Evolutionary conservation across 2,888 invertebrate genomes (phyloP).

Genomic region (Chromoteleia sp.): DNA sequence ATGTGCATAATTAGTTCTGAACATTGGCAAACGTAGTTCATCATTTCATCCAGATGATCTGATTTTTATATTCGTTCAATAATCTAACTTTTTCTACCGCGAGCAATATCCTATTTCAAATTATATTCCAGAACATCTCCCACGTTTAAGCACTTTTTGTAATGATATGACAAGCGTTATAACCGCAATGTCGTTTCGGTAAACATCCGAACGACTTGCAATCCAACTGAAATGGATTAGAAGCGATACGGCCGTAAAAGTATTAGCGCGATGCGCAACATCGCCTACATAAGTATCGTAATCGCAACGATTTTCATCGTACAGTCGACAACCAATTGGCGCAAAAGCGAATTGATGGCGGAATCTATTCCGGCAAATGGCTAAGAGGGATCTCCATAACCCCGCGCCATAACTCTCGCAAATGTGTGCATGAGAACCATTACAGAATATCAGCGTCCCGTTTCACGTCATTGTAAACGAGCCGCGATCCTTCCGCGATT

Average conservation of each 20-base stretch:
- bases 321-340: constrained; percentile 51
- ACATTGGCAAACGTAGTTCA: too few relatives aligned
- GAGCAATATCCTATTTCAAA: constrained; percentile 27
- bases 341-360: constrained; percentile 50
- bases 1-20: too few relatives aligned
- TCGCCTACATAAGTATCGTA: constrained; percentile 43
- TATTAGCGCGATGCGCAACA: constrained; percentile 36
- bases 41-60: too few relatives aligned
- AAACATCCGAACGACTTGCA: constrained; percentile 27
- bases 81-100: neutral
- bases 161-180: constrained; percentile 30
- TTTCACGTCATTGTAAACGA: constrained; percentile 49
- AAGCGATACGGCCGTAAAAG: constrained; percentile 26
- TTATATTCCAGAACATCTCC: constrained; percentile 12
- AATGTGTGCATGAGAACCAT: constrained; percentile 54
- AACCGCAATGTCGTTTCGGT: constrained; percentile 18
- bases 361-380: constrained; percentile 61
- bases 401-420: constrained; percentile 46
- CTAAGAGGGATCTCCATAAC: constrained; percentile 55
- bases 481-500: constrained; percentile 31
- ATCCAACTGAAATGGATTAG: constrained; percentile 45
- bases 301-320: constrained; percentile 54
- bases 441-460: constrained; percentile 55
- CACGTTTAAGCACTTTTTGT: constrained; percentile 2
- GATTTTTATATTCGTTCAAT: neutral